A percentile compares a stretch with the other conserved stretches of the same genome.
These are phyloP conservation scores for Proctacanthus coquilletti DNA, from an alignment of 1,140 invertebrate genomes.

Conservation along the genomic window DNA sequence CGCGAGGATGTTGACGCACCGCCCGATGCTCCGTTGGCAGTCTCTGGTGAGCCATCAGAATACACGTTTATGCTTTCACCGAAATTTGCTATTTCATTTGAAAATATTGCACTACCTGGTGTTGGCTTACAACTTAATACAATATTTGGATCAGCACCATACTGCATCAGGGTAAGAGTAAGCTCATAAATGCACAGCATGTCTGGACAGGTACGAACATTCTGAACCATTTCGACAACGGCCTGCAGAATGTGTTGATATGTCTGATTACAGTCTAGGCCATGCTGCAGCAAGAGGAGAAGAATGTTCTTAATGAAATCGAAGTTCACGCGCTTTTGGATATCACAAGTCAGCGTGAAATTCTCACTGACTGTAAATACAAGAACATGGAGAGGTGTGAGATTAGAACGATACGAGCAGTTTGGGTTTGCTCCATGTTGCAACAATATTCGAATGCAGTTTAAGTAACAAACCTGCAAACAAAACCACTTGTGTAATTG, in stretches of 20 bases:
- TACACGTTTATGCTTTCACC: conserved; percentile 13
- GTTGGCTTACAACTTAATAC: conserved; percentile 34
- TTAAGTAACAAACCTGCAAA: conserved; percentile 52
- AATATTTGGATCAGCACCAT: conserved; percentile 47
- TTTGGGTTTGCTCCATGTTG: conserved; percentile 58
- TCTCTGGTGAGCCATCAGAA: conserved; percentile 7
- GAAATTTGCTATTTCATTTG: conserved; percentile 25
- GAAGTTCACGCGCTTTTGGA: conserved; percentile 45
- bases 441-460: conserved; percentile 51
- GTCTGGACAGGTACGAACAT: conserved; percentile 45
- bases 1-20: conserved; percentile 2
- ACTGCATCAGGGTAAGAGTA: conserved; percentile 47
- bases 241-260: conserved; percentile 51
- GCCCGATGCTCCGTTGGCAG: conserved; percentile 6
- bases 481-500: conserved; percentile 4
- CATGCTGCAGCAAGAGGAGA: conserved; percentile 48
- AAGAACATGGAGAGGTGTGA: conserved; percentile 55
- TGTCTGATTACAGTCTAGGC: conserved; percentile 47
- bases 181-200: conserved; percentile 53
- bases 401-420: conserved; percentile 49
- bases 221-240: conserved; percentile 53
- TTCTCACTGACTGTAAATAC: conserved; percentile 59
- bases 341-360: conserved; percentile 46
- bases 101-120: conserved; percentile 25
- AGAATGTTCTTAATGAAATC: conserved; percentile 50